Percentiles rank a stretch among this genome's conserved stretches.
phyloP scores from a whole-genome alignment of 2,888 invertebrate genomes.

The Cenopis cana region DNA sequence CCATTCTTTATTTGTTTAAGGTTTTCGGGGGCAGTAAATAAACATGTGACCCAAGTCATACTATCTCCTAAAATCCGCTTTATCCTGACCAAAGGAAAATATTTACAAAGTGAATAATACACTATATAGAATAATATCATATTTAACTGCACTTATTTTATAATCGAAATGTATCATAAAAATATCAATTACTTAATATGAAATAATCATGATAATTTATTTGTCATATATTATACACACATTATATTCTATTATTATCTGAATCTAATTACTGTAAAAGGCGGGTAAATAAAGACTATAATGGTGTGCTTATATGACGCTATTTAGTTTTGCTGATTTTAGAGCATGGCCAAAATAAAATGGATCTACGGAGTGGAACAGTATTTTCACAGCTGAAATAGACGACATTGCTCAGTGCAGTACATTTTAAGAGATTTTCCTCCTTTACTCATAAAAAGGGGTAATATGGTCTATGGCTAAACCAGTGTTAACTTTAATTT shows the following conservation, averaged over 20 bases:
- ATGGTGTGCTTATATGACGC: no score
- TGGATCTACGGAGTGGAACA: no score
- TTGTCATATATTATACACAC: conserved; percentile 13
- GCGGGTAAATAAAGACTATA: neutral
- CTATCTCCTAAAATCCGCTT: neutral
- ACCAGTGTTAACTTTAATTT: conserved; percentile 47
- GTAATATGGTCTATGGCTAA: no score
- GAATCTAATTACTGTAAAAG: neutral
- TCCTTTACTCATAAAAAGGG: no score
- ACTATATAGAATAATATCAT: conserved; percentile 8
- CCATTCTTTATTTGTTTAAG: no score
- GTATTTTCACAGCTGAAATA: no score
- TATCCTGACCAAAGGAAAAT: neutral
- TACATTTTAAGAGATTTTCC: no score
- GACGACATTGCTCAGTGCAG: no score
- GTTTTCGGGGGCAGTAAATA: no score
- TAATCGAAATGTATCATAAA: conserved; percentile 15
- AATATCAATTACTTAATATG: conserved; percentile 24
- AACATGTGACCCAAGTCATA: neutral
- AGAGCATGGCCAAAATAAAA: no score
- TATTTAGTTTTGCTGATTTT: no score
- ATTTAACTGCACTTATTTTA: conserved; percentile 29
- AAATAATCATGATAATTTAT: conserved; percentile 24
- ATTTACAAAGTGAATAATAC: conserved; percentile 21
- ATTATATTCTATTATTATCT: conserved; percentile 1